phyloP scores from a whole-genome alignment of 2,113 vertebrate species.

The Calidris pygmaea region DNA sequence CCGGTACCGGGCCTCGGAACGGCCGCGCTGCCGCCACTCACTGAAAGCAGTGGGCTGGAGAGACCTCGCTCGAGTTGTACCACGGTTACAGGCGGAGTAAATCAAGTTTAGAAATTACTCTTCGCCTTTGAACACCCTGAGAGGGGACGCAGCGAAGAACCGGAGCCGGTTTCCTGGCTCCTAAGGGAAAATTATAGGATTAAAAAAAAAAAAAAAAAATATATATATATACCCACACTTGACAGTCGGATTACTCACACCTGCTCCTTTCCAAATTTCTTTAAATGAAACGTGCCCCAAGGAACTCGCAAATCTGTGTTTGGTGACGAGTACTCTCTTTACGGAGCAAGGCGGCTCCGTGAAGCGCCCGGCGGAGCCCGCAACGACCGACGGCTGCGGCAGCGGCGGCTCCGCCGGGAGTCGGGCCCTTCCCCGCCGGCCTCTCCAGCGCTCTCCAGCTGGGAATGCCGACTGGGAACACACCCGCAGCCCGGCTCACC shows the following conservation, averaged over 20 bases:
- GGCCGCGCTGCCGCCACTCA: not conserved
- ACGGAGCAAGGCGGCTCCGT: not conserved
- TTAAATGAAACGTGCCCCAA: not conserved
- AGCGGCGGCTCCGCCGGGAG: not conserved
- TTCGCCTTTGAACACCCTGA: not conserved
- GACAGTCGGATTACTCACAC: not conserved
- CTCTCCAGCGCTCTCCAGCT: no score
- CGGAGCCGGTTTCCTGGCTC: not conserved
- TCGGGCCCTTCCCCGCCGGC: not conserved
- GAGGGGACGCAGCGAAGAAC: no score
- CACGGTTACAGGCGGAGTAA: not conserved
- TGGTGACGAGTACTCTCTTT: not conserved
- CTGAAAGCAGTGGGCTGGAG: not conserved
- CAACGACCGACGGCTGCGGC: not conserved
- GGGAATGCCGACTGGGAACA: not conserved
- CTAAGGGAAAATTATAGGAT: not conserved
- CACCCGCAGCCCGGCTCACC: not conserved
- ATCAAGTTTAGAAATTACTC: not conserved
- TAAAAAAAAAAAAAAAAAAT: not conserved
- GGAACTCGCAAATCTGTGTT: not conserved
- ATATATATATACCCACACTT: no score
- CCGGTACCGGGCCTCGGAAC: not conserved
- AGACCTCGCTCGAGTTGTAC: not conserved
- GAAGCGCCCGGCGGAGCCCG: not conserved
- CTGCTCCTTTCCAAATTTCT: not conserved